A percentile compares a stretch with the other conserved stretches of the same genome.
These are phyloP conservation scores for Pteria penguin DNA, from an alignment of 2,888 invertebrate species.

Conservation along the genomic window DNA sequence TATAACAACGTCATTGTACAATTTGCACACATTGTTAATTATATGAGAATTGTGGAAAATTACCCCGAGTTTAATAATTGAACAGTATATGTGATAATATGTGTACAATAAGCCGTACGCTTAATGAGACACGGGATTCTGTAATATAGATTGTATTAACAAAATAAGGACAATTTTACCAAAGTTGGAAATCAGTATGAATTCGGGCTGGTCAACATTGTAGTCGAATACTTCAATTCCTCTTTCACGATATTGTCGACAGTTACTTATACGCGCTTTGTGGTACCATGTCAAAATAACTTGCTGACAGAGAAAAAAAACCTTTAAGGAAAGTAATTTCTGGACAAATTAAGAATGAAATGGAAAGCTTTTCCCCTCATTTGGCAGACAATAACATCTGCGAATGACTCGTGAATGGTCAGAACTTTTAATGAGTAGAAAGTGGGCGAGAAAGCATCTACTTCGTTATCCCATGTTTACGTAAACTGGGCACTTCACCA, in stretches of 20 bases:
- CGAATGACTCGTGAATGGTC: neutral
- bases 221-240: too few relatives aligned
- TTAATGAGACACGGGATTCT: neutral
- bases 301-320: neutral
- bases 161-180: too few relatives aligned
- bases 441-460: neutral
- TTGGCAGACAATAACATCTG: neutral
- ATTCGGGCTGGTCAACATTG: too few relatives aligned
- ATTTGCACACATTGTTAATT: neutral
- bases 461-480: neutral
- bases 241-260: too few relatives aligned
- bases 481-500: neutral
- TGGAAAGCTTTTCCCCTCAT: neutral
- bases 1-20: neutral
- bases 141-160: too few relatives aligned
- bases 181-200: too few relatives aligned
- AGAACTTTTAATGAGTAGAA: neutral
- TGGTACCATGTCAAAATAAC: neutral
- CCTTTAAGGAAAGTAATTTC: neutral
- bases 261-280: too few relatives aligned
- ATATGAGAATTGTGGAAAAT: conserved; percentile 5
- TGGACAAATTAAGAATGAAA: neutral
- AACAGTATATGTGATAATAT: conserved; percentile 27
- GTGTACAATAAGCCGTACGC: conserved; percentile 12
- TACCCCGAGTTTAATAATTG: conserved; percentile 25